Evolutionary conservation across 2,888 invertebrate genomes (phyloP).

Genomic region (Sphaerophoria rueppellii): DNA sequence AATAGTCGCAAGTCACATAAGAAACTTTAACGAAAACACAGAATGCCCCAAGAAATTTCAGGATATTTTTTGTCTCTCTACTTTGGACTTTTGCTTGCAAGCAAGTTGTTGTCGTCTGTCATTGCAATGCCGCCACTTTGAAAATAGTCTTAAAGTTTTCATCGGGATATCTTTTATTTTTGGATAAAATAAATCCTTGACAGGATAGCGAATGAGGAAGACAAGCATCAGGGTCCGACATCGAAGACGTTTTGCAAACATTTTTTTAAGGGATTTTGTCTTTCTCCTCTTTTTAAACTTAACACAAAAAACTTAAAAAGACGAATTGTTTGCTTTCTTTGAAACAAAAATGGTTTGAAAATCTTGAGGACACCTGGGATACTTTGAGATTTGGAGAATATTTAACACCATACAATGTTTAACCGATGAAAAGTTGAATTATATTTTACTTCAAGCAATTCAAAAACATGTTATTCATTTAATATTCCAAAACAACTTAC

Average conservation of each 20-base stretch:
- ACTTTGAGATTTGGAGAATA: too few species aligned
- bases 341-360: constrained; percentile 20
- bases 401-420: too few species aligned
- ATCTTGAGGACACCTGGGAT: neutral
- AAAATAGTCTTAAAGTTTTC: constrained; percentile 41
- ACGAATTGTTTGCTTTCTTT: constrained; percentile 32
- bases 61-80: neutral
- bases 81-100: constrained; percentile 3
- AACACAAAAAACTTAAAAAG: constrained; percentile 35
- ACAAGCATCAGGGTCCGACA: constrained; percentile 61
- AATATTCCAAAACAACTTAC: too few species aligned
- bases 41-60: constrained; percentile 22
- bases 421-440: too few species aligned
- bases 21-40: constrained; percentile 44
- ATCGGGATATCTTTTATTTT: constrained; percentile 21
- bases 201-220: constrained; percentile 48
- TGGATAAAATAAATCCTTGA: constrained; percentile 48
- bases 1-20: constrained; percentile 1
- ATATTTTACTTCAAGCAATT: too few species aligned
- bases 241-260: constrained; percentile 47
- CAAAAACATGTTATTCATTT: too few species aligned
- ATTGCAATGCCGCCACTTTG: constrained; percentile 13
- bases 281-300: neutral
- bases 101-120: constrained; percentile 34
- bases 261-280: constrained; percentile 53